Evolutionary conservation across 2,797 vertebrate species (phyloP).

Genomic region (Diceros bicornis): DNA sequence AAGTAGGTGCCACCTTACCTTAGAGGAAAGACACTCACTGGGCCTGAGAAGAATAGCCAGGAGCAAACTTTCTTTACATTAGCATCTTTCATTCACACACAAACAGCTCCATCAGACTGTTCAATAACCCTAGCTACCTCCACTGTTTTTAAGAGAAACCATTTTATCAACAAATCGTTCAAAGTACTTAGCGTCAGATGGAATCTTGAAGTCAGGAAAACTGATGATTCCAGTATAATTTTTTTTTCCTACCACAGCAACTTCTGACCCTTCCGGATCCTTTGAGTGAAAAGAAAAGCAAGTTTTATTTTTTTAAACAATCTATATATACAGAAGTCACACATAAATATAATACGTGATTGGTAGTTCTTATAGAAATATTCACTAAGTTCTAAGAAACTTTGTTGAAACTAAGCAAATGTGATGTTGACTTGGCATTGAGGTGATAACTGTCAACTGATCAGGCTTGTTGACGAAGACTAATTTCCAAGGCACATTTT

Average conservation of each 20-base stretch:
- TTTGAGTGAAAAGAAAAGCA: slow-evolving; percentile 80
- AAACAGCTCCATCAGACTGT: not conserved
- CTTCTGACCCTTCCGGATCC: slow-evolving; percentile 91
- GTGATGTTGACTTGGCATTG: not conserved
- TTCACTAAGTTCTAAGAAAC: not conserved
- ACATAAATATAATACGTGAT: not conserved
- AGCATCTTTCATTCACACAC: not conserved
- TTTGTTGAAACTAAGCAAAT: not conserved
- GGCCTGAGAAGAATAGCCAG: not conserved
- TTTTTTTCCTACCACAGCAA: slow-evolving; percentile 90
- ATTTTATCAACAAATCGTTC: slow-evolving; percentile 3
- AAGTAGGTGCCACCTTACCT: not conserved
- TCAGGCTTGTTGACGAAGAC: not conserved
- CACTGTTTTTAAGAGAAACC: slow-evolving; percentile 46
- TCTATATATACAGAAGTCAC: not conserved
- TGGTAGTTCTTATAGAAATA: not conserved
- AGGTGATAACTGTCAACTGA: not conserved
- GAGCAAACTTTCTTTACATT: not conserved
- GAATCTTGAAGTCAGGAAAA: slow-evolving; percentile 94
- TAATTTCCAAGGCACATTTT: not conserved
- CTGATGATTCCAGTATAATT: slow-evolving; percentile 92
- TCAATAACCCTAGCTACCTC: not conserved
- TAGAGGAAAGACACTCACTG: not conserved
- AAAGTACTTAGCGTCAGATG: slow-evolving; percentile 93
- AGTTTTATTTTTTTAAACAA: not conserved